These are phyloP conservation scores for Calypte anna DNA, from an alignment of 2,113 vertebrate genomes.

Conservation along the genomic window DNA sequence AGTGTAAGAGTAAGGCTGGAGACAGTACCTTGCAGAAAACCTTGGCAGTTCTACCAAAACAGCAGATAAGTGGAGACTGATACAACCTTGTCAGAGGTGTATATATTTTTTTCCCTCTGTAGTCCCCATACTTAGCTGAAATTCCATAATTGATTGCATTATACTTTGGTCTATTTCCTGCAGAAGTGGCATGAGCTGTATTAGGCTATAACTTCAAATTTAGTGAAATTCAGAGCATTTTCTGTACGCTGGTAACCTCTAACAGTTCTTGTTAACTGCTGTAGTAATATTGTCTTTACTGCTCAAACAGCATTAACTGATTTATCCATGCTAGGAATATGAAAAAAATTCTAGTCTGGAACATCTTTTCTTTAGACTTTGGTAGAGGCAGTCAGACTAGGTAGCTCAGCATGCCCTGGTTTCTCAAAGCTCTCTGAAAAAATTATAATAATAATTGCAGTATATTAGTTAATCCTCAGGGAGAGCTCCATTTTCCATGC, in stretches of 20 bases:
- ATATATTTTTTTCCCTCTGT: neutral
- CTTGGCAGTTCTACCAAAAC: neutral
- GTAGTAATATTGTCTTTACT: neutral
- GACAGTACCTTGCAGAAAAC: neutral
- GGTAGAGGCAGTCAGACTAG: neutral
- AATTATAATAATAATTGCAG: slow-evolving; percentile 47
- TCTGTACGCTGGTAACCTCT: neutral
- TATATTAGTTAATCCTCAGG: slow-evolving; percentile 57
- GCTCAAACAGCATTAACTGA: neutral
- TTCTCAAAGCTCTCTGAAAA: slow-evolving; percentile 36
- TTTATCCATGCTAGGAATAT: neutral
- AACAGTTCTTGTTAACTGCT: neutral
- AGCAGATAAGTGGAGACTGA: neutral
- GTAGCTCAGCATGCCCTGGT: neutral
- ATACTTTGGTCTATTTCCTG: neutral
- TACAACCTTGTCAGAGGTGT: neutral
- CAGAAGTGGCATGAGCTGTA: neutral
- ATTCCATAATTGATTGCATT: neutral
- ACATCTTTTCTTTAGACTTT: neutral
- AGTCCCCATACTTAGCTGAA: neutral
- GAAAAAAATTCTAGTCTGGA: neutral
- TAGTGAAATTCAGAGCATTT: neutral
- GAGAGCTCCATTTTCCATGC: slow-evolving; percentile 60
- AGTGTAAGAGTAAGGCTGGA: neutral
- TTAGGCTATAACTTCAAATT: neutral